Base-by-base conservation (phyloP, 1,140 invertebrate species). In the Calephelis virginiensis region DNA sequence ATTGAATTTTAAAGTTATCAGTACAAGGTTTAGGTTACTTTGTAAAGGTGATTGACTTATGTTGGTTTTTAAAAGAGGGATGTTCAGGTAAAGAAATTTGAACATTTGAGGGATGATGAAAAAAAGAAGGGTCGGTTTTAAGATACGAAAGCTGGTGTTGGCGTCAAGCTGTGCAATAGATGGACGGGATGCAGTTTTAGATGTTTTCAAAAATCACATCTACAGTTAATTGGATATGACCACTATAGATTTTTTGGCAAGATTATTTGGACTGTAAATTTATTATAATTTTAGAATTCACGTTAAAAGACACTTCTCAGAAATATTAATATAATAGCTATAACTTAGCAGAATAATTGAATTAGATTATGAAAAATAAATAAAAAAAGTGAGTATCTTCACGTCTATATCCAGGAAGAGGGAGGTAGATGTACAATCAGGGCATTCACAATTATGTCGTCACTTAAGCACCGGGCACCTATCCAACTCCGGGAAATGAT, bases 1-100 rank as follows among this genome's bases (percentile, higher is more conserved):
- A 68, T 43, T 7, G 12, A 66, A 37, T 72, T 70, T 14, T 82
- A 76, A 50, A 8, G 0, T 1, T 0, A 12, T 1, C 0, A 0
- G 0, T 0, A 64, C 77, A 86, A 72, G 68, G 76, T 66, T 73
- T 59, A 74, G 48, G 53, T 75, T 85, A 3, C 12, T 6, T 69
- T 68, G 47, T n/a, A 11, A 6, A 1, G 0, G 48, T 61, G 9
- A 7, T 7, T 60, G 60, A 72, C 67, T 48, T 81, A 72, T 6
- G 63, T 61, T 48, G 13, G 40, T 45, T 17, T 12, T 8, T 61
- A 49, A 60, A 48, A 53, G 67, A 74, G 69, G 75, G 75, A 74
- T 81, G 71, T 50, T 83, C 88, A 91, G 88, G 88, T 91, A 91
- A 80, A 89, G 85, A 91, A 91, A 89, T 91, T 89, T 77, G 81